phyloP scores from a whole-genome alignment of 2,113 vertebrate genomes.

The Charadrius vociferus region DNA sequence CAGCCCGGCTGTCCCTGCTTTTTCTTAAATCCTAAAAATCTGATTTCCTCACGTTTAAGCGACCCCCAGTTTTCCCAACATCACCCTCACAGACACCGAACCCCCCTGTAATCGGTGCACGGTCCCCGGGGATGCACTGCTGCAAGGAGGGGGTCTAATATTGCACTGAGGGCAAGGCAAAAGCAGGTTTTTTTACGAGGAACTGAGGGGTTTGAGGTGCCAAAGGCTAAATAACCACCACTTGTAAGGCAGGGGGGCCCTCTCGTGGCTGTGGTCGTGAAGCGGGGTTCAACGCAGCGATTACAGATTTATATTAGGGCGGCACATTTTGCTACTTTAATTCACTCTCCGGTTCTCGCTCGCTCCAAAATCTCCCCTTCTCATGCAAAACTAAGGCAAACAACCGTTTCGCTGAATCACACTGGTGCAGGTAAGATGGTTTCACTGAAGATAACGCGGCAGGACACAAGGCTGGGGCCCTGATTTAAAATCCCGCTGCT shows the following conservation, averaged over 20 bases:
- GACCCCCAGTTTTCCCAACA: accelerated
- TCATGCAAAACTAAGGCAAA: too few species aligned
- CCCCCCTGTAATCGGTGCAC: accelerated
- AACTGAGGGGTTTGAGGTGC: accelerated
- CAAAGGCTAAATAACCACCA: accelerated
- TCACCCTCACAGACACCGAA: accelerated
- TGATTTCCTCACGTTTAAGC: accelerated
- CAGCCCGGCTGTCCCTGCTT: background rate
- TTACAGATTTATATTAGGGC: accelerated
- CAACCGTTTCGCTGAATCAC: accelerated
- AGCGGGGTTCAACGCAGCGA: accelerated
- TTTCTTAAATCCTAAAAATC: background rate
- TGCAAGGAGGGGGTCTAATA: accelerated
- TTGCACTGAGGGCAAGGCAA: background rate
- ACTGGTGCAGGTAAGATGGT: accelerated
- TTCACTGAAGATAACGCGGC: accelerated
- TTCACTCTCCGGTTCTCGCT: accelerated
- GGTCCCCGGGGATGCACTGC: background rate
- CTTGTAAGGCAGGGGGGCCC: background rate
- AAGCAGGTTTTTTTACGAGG: accelerated
- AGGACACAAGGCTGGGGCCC: background rate
- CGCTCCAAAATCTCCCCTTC: background rate
- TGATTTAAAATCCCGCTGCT: background rate
- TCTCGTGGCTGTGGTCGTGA: background rate
- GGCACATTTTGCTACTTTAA: accelerated